Base-by-base conservation (phyloP, 2,797 vertebrate genomes). In the Cossypha caffra region DNA sequence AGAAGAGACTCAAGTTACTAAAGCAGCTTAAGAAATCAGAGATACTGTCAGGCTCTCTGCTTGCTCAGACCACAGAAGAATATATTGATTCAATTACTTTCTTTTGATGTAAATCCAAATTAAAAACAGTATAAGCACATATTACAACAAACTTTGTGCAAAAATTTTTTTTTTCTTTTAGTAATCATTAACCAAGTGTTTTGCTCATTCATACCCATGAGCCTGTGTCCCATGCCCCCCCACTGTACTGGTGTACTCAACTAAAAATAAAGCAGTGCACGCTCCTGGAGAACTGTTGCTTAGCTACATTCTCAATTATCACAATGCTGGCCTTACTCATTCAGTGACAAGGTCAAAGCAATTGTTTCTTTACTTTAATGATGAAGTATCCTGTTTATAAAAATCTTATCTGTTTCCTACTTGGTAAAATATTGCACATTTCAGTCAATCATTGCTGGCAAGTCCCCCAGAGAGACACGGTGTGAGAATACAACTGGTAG, bases 281-380 rank as follows among this genome's bases (percentile, higher is more conserved):
- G 88, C 88, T 96, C 58, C 89, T 59, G 64, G 71, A 93, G 85
- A 93, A 93, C 91, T 96, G 94, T 96, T 96, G 96, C 95, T 95
- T 95, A 94, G 95, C 62, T 96, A 95, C 93, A 81, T 90, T 89
- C 95, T 90, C 92, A 87, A 92, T 95, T 88, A 91, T 79, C 92
- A 90, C 90, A 92, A 74, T 87, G 93, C 87, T 95, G 89, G 76
- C 69, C 85, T 90, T 63, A 75, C 76, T 77, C 82, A 90, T 59
- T 90, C 71, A 66, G 83, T 88, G 95, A 80, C 96, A 96, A 96
- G 95, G 94, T 96, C 96, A 96, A 96, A 96, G 71, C 92, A 96
- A 96, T 95, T 95, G 95, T 91, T 95, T 84, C 85, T 82, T 71
- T 75, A 63, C 79, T 95, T 92, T 88, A 93, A 73, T 35, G 73